Percentiles rank a stretch among this genome's conserved stretches.
These are phyloP conservation scores for Cotesia typhae DNA, from an alignment of 1,140 invertebrate genomes.

Conservation along the genomic window DNA sequence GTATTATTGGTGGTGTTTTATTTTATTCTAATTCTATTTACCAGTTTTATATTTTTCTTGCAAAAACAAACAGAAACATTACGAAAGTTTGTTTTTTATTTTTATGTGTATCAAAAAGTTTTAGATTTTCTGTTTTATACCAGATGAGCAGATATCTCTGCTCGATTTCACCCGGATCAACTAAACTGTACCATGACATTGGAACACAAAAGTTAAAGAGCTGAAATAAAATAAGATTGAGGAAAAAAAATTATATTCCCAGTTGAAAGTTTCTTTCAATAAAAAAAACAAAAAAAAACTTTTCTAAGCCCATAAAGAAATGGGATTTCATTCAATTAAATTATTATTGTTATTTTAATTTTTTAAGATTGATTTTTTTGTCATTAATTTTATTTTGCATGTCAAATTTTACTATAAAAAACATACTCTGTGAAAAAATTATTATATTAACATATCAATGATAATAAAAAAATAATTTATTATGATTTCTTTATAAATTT, in stretches of 20 bases:
- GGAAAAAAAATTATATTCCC: neutral
- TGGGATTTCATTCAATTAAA: slow-evolving; percentile 47
- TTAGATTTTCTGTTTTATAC: neutral
- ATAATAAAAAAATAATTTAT: too few species aligned
- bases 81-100: slow-evolving; percentile 12
- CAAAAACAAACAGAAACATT: slow-evolving; percentile 1
- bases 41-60: neutral
- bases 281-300: slow-evolving; percentile 23
- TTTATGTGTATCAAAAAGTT: slow-evolving; percentile 21
- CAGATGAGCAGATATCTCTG: slow-evolving; percentile 8
- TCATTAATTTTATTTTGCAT: too few species aligned
- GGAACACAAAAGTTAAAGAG: slow-evolving; percentile 25
- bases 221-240: neutral
- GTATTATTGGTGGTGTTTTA: too few species aligned
- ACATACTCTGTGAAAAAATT: too few species aligned
- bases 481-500: too few species aligned
- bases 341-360: slow-evolving; percentile 33
- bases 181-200: slow-evolving; percentile 36
- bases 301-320: slow-evolving; percentile 27
- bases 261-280: too few species aligned
- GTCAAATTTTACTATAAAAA: too few species aligned
- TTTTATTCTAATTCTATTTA: neutral
- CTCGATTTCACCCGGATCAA: slow-evolving; percentile 52
- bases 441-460: too few species aligned
- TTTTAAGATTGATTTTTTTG: slow-evolving; percentile 21